Base-by-base conservation (phyloP, 2,113 vertebrate genomes). In the Pterocles burchelli region DNA sequence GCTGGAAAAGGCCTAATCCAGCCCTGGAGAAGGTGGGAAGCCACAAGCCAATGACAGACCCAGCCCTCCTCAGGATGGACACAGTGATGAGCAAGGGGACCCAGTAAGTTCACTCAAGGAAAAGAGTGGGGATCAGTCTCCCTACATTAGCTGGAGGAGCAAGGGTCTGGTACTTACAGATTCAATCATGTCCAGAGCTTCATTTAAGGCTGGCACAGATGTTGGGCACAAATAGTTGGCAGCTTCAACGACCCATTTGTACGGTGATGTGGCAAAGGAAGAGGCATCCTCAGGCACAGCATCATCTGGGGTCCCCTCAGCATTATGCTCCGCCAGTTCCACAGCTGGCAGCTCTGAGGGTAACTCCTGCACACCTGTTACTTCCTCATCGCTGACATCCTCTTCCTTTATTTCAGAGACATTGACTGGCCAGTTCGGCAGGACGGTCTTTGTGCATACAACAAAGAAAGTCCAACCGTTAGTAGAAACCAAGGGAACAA, bases 101-200 rank as follows among this genome's bases (percentile, higher is more conserved):
- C 6, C 33, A 48, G 3, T 19, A 84, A 74, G 10, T 38, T 74
- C 38, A 70, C 12, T 75, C 34, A 38, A 33, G 22, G 10, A 22
- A 85, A 38, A 48, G 5, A 4, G 18, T 5, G 3, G n/a, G 12
- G 7, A 65, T 51, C 17, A 13, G 28, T 14, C 21, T 68, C 67
- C 59, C 46, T 22, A 7, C 14, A 33, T 24, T 15, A 62, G 21
- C 15, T 14, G 22, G 54, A 63, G 3, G 12, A 73, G 72, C 49
- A 80, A 82, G 33, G 43, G 17, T 36, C 20, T 52, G 20, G 48
- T 90, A 94, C 98, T 98, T 97, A 99, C 99, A 62, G 98, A 99
- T 34, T 99, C 99, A 46, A 99, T 99, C 98, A 99, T 97, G 73
- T 99, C 99, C 97, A 99, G 97, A 91, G 99, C 98, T 96, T 99